Evolutionary conservation across 2,888 invertebrate species (phyloP).

Genomic region (Macrosiphum euphorbiae): DNA sequence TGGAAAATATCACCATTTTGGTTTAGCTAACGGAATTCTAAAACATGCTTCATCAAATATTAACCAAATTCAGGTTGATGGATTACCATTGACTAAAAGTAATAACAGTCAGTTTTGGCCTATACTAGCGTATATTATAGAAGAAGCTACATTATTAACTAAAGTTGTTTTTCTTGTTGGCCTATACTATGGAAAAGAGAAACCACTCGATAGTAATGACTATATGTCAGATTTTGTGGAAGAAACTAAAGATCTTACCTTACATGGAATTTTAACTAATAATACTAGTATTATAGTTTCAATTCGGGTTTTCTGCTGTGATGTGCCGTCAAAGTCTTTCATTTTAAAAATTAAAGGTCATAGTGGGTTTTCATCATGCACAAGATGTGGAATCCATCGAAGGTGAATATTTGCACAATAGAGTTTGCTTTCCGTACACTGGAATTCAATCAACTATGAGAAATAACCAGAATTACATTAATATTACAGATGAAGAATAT

Average conservation of each 20-base stretch:
- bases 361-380: not conserved
- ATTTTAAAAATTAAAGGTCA: not conserved
- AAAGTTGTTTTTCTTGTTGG: not conserved
- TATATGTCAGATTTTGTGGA: not conserved
- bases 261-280: not conserved
- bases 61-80: not conserved
- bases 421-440: not conserved
- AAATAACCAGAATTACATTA: not conserved
- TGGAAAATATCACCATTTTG: too few relatives aligned
- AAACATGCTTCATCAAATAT: not conserved
- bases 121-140: not conserved
- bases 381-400: not conserved
- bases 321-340: too few relatives aligned
- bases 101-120: conserved; percentile 3
- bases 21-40: not conserved
- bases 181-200: not conserved
- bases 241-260: not conserved
- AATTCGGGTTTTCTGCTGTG: not conserved
- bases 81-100: conserved; percentile 16
- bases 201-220: not conserved
- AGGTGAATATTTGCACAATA: not conserved
- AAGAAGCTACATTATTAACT: not conserved
- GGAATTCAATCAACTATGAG: not conserved
- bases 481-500: not conserved
- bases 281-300: not conserved